Conservation (phyloP, 2,888 invertebrate species). For the Machimus rusticus region DNA sequence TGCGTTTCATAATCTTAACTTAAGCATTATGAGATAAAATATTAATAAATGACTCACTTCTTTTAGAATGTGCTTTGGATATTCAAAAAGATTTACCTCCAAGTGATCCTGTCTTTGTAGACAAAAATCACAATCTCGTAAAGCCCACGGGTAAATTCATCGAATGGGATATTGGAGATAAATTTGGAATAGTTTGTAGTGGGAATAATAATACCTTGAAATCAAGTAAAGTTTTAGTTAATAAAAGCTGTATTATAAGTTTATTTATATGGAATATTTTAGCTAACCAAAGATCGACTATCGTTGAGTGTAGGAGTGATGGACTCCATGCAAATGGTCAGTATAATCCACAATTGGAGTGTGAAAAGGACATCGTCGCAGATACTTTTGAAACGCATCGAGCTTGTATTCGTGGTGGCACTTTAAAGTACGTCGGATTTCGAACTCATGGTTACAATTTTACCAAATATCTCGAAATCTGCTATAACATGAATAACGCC, state of each 20-base stretch:
- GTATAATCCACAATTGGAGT: not conserved
- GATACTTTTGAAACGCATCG: not conserved
- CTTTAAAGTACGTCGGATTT: slow-evolving; percentile 41
- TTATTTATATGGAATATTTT: not conserved
- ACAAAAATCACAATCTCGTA: not conserved
- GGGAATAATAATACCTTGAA: not conserved
- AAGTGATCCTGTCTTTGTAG: not conserved
- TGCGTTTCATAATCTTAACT: too few species aligned
- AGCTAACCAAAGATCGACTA: not conserved
- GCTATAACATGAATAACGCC: slow-evolving; percentile 44
- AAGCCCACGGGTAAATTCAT: not conserved
- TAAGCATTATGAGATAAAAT: not conserved
- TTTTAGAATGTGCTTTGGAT: not conserved
- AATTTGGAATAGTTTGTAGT: not conserved
- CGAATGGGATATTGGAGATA: not conserved
- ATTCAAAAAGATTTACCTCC: not conserved
- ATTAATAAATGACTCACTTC: not conserved
- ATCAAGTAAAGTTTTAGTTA: not conserved
- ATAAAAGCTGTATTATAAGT: not conserved
- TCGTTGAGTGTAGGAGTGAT: not conserved
- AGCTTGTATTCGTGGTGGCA: slow-evolving; percentile 33
- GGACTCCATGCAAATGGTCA: not conserved
- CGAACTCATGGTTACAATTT: slow-evolving; percentile 15
- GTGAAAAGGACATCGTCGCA: not conserved
- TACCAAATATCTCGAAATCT: slow-evolving; percentile 42